Evolutionary conservation across 37 sponge, comb jelly and placozoan genomes (phyloP).

Genomic region (Axinella damicornis): DNA sequence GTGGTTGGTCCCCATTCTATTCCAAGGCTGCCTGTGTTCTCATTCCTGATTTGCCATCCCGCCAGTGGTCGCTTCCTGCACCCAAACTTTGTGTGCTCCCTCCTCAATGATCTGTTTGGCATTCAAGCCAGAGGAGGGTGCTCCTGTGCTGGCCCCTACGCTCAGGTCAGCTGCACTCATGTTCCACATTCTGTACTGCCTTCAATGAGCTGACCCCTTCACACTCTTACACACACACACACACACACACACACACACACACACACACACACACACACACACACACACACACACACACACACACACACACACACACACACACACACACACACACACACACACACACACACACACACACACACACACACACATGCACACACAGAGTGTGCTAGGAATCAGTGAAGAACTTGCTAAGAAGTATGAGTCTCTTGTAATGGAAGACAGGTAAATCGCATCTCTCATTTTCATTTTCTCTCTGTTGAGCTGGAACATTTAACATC

Average conservation of each 20-base stretch:
- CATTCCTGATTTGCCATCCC: slow-evolving; percentile 83
- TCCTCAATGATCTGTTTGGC: slow-evolving; percentile 93
- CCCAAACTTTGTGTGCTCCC: slow-evolving; percentile 88
- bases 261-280: slow-evolving; percentile 38
- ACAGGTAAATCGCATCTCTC: slow-evolving; percentile 67
- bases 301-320: slow-evolving; percentile 32
- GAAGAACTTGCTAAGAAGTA: slow-evolving; percentile 65
- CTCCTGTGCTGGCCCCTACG: slow-evolving; percentile 94
- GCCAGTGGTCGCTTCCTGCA: slow-evolving; percentile 75
- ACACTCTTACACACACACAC: slow-evolving; percentile 30
- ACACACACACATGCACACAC: neutral
- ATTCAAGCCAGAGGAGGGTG: slow-evolving; percentile 94
- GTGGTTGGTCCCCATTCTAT: slow-evolving; percentile 55
- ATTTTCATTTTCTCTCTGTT: neutral
- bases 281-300: slow-evolving; percentile 25
- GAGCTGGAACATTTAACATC: neutral
- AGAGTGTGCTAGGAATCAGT: slow-evolving; percentile 80
- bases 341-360: slow-evolving; percentile 39
- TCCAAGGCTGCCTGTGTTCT: slow-evolving; percentile 87
- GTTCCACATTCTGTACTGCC: no score
- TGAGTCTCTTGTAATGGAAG: slow-evolving; percentile 76
- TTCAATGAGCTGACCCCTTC: neutral
- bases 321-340: slow-evolving; percentile 40
- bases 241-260: slow-evolving; percentile 33
- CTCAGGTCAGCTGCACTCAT: slow-evolving; percentile 55